Evolutionary conservation across 2,888 invertebrate genomes (phyloP), one percentile per base, ranked within the genome.

Genomic region (Ditylenchus weischeri): DNA sequence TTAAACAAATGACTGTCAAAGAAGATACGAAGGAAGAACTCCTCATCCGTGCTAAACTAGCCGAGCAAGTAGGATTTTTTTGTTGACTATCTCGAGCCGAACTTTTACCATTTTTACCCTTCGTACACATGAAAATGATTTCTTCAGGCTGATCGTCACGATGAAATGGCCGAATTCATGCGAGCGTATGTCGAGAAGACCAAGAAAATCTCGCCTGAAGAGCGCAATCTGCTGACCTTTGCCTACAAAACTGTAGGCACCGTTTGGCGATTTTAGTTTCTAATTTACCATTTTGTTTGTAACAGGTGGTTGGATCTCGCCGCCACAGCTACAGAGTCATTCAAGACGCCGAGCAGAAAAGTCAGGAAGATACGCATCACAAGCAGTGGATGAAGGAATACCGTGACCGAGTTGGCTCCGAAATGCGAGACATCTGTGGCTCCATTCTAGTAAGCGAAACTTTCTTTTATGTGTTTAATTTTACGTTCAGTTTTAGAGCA

Each of bases 401-500:
- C 89, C 90, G 94, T 87, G 92, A 93, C 88, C 95, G 94, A 87
- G 93, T 96, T 84, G 96, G 96, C 88, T 92, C 92, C 87, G 96
- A 98, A 88, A 89, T 98, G 85, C 89, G 93, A 87, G 93, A 93
- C 88, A 98, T 98, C 87, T 98, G 96, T 88, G 91, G 93, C 86
- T 95, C 95, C 86, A 96, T 98, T 84, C 88, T 98, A 70, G 78
- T 78, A 38, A 8, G n/a, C n/a, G n/a, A 38, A 38, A 8, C 11
- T 38, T 38, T 11, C 38, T 38, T 38, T 11, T 38, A 11, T 38
- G 38, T n/a, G n/a, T n/a, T 11, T 11, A 38, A 6, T 11, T 38
- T 38, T 8, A 38, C 11, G 6, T 38, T 38, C 11, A 8, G 79
- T 88, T 88, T 65, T 87, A 94, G 93, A 90, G 90, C 87, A 89